phyloP scores from a whole-genome alignment of 2,888 invertebrate genomes.

The Rhynchonema sp. region DNA sequence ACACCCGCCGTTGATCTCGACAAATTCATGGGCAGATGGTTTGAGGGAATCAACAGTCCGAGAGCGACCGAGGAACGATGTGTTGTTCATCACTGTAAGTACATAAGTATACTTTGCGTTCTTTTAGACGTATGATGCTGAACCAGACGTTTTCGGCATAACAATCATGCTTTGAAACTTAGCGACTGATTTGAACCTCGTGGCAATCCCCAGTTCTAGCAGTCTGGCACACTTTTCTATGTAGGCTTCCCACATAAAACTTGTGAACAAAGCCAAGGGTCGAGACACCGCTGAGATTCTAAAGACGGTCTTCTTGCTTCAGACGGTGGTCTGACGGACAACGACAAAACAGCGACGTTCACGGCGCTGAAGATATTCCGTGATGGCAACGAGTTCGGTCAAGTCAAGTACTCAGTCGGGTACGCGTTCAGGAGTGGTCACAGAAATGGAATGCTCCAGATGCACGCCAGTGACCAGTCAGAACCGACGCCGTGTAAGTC shows the following conservation, averaged over 20 bases:
- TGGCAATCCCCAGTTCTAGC: too few relatives aligned
- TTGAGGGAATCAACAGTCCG: constrained; percentile 24
- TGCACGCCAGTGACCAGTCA: constrained; percentile 23
- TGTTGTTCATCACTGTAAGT: constrained; percentile 27
- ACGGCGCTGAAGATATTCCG: constrained; percentile 29
- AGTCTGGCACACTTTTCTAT: too few relatives aligned
- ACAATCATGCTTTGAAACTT: too few relatives aligned
- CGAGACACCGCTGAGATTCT: too few relatives aligned
- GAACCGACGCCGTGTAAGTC: constrained; percentile 25
- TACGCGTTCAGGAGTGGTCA: constrained; percentile 28
- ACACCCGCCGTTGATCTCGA: constrained; percentile 24
- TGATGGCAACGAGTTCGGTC: constrained; percentile 27
- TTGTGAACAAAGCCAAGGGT: too few relatives aligned
- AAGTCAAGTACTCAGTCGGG: constrained; percentile 27
- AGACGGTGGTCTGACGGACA: constrained; percentile 27
- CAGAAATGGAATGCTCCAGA: constrained; percentile 27
- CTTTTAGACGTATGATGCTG: too few relatives aligned
- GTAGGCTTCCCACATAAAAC: too few relatives aligned
- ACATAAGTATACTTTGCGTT: too few relatives aligned
- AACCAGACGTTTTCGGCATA: too few relatives aligned
- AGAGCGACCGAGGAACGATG: constrained; percentile 23
- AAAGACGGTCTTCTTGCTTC: neutral
- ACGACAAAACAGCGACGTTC: constrained; percentile 28
- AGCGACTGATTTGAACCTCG: too few relatives aligned
- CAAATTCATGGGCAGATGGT: constrained; percentile 28